A percentile compares a stretch with the other conserved stretches of the same genome.
These are phyloP conservation scores for Cataglyphis altisquamis DNA, from an alignment of 2,888 invertebrate genomes.

Conservation along the genomic window DNA sequence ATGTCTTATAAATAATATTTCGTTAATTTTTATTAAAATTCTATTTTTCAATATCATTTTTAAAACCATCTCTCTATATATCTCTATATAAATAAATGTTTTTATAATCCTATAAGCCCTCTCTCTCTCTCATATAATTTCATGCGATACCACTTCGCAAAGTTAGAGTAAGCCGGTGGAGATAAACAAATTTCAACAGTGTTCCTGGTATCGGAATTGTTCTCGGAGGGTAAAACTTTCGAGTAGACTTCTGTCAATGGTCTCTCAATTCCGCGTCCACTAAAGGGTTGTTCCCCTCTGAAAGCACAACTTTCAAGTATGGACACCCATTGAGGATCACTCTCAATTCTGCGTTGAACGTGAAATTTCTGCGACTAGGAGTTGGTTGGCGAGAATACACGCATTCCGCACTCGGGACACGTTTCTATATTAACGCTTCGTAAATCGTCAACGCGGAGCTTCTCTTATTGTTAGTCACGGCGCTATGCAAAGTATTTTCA, in stretches of 20 bases:
- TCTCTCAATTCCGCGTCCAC: background rate
- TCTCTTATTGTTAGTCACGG: constrained; percentile 41
- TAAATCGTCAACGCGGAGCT: background rate
- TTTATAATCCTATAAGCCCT: background rate
- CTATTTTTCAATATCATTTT: background rate
- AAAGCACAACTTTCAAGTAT: background rate
- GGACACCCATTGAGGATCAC: background rate
- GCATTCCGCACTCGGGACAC: background rate
- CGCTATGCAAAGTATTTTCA: constrained; percentile 79
- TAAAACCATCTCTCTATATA: background rate
- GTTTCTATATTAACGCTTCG: constrained; percentile 38
- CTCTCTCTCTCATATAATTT: background rate
- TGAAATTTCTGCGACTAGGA: background rate
- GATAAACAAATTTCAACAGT: constrained; percentile 1
- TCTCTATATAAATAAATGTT: background rate
- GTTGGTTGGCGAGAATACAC: background rate
- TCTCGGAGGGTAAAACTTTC: constrained; percentile 7
- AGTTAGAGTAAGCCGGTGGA: background rate
- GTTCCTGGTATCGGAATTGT: background rate
- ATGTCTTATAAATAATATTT: background rate
- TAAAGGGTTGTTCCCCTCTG: background rate
- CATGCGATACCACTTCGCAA: background rate
- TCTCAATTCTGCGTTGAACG: background rate
- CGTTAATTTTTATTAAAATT: background rate
- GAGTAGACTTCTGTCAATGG: constrained; percentile 17